These are phyloP conservation scores for Condylura cristata DNA, from an alignment of 2,113 vertebrate species.

Conservation along the genomic window DNA sequence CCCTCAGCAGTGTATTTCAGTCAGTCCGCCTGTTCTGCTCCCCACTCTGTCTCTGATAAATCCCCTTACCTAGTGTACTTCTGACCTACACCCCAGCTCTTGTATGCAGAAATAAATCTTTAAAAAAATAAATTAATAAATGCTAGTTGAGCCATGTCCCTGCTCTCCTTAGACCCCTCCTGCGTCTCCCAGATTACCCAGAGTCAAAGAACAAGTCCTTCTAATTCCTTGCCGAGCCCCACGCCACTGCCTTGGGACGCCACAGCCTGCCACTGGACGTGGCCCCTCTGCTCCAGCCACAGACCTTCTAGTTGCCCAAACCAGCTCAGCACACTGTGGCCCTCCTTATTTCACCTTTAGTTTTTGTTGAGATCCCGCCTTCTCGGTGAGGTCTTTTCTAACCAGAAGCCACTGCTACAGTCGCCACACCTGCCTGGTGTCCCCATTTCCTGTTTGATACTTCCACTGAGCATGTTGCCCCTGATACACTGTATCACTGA, in stretches of 20 bases:
- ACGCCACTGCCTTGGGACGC: too few species aligned
- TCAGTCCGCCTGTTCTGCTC: too few species aligned
- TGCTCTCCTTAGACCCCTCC: background rate
- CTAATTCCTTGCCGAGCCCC: rapidly evolving
- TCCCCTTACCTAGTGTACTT: too few species aligned
- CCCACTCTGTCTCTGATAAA: too few species aligned
- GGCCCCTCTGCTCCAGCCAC: background rate
- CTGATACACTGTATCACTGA: background rate
- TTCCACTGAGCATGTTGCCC: background rate
- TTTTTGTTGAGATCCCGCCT: background rate
- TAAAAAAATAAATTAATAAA: too few species aligned
- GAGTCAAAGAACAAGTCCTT: background rate
- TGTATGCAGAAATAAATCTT: too few species aligned
- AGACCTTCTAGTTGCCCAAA: background rate
- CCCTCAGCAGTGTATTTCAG: too few species aligned
- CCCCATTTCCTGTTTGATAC: background rate
- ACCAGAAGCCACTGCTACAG: background rate
- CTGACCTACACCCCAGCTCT: too few species aligned
- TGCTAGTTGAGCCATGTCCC: background rate
- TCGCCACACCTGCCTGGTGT: background rate
- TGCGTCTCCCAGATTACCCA: background rate
- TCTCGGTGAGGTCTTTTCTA: too few species aligned
- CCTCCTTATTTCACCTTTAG: background rate
- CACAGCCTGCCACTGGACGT: background rate
- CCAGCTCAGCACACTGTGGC: background rate